These are phyloP conservation scores for Sula dactylatra DNA, from an alignment of 2,113 vertebrate species.

Conservation along the genomic window DNA sequence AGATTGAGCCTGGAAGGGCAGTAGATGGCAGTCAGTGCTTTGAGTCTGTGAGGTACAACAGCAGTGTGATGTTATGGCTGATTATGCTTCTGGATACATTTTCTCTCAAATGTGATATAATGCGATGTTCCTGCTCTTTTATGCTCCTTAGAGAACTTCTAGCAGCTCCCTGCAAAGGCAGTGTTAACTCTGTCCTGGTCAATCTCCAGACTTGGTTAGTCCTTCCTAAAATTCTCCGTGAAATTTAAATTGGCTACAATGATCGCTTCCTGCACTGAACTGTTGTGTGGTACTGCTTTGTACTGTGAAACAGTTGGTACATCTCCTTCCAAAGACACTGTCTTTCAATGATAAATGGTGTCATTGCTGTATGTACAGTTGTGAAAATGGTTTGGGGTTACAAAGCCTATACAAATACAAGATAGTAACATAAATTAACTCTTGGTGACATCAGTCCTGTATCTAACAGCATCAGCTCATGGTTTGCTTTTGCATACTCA, in stretches of 20 bases:
- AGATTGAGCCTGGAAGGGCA: not conserved
- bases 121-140: not conserved
- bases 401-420: not conserved
- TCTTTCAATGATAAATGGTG: not conserved
- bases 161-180: not conserved
- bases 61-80: not conserved
- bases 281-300: not conserved
- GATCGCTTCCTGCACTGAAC: not conserved
- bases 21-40: not conserved
- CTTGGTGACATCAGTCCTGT: not conserved
- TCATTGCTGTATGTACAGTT: not conserved
- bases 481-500: conserved; percentile 57
- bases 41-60: not conserved
- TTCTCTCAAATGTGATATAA: not conserved
- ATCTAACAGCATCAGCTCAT: not conserved
- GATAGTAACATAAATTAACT: not conserved
- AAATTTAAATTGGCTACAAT: not conserved
- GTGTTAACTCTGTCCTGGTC: not conserved
- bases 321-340: not conserved
- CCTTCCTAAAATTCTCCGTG: not conserved
- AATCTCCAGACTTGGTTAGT: not conserved
- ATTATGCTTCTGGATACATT: not conserved
- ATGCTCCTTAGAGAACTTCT: not conserved
- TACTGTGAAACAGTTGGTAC: not conserved
- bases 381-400: not conserved